These are phyloP conservation scores for Acipenser ruthenus DNA, from an alignment of 2,797 vertebrate genomes.

Conservation along the genomic window DNA sequence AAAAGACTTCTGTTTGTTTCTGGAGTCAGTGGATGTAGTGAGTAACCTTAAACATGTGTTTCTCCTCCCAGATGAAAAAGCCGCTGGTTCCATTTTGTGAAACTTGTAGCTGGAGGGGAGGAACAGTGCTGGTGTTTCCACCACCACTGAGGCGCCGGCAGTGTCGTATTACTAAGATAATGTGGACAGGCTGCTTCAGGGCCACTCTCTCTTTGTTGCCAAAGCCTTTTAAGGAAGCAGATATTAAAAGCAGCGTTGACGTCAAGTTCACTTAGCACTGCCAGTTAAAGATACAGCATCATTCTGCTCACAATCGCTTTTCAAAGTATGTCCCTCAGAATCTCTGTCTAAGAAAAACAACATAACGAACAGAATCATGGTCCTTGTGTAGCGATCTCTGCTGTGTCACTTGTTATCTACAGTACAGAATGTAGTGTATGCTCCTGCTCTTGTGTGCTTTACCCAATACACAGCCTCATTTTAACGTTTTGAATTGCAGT, in stretches of 20 bases:
- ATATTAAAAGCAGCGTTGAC: conserved; percentile 11
- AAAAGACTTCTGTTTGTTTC: not conserved
- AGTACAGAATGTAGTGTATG: no score
- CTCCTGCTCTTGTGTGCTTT: no score
- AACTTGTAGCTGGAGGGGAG: not conserved
- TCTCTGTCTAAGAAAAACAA: no score
- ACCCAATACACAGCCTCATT: no score
- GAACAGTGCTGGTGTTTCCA: not conserved
- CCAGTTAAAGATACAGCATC: not conserved
- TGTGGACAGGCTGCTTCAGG: conserved; percentile 3
- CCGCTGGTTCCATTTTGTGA: not conserved
- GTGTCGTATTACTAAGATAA: conserved; percentile 8
- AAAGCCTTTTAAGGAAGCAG: conserved; percentile 6
- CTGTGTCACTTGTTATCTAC: no score
- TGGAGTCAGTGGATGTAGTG: not conserved
- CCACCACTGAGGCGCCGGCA: not conserved
- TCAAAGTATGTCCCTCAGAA: not conserved
- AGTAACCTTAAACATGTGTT: not conserved
- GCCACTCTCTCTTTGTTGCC: conserved; percentile 4
- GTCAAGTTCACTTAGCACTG: conserved; percentile 3
- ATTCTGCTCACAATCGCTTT: not conserved
- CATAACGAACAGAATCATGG: no score
- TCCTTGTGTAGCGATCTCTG: no score
- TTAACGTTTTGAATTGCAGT: no score
- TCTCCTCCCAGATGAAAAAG: not conserved